phyloP scores from a whole-genome alignment of 2,113 vertebrate genomes.

The Heterotis niloticus region DNA sequence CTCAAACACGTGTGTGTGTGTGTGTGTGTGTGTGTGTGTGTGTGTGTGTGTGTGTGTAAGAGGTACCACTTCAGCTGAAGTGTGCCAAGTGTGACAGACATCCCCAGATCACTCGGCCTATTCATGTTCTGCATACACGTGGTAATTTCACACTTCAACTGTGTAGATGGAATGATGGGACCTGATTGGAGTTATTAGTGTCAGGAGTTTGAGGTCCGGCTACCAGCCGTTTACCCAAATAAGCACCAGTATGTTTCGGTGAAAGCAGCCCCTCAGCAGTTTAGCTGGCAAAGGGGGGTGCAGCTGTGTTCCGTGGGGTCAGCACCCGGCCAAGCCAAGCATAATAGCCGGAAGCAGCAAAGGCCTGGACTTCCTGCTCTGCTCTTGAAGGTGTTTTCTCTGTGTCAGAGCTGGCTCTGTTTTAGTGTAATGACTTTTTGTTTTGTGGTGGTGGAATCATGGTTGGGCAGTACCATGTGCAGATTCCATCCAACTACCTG shows the following conservation, averaged over 20 bases:
- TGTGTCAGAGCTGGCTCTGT: neutral
- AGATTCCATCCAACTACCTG: no score
- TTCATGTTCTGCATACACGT: no score
- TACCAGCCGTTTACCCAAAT: no score
- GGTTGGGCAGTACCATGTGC: no score
- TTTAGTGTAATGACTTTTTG: neutral
- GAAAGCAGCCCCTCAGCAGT: neutral
- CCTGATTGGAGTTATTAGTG: no score
- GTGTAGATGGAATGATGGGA: no score
- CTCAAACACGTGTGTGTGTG: neutral
- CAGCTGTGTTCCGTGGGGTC: neutral
- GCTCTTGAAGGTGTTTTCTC: conserved; percentile 43
- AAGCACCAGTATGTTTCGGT: no score
- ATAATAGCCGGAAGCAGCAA: conserved; percentile 61
- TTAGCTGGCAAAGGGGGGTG: neutral
- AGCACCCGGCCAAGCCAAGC: no score
- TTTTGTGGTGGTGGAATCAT: neutral
- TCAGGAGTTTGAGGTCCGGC: no score
- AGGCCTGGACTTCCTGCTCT: conserved; percentile 46
- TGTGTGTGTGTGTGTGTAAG: no score
- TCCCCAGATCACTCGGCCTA: neutral
- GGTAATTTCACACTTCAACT: no score
- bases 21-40: no score
- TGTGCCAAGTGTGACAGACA: neutral
- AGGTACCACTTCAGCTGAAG: neutral